Base-by-base conservation (phyloP, 2,888 invertebrate genomes). In the Apodemia duryi region DNA sequence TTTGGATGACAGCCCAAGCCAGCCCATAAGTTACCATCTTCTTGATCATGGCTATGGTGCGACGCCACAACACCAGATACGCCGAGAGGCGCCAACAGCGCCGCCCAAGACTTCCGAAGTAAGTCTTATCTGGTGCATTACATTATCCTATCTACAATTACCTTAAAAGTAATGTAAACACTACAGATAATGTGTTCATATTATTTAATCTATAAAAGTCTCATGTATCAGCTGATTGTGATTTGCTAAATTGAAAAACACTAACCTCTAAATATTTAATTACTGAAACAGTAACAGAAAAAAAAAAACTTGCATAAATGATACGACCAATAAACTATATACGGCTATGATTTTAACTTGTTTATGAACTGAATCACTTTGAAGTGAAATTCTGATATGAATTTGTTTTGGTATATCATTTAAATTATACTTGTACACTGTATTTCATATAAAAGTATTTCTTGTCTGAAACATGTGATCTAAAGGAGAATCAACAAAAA, bases 41-140 rank as follows among this genome's bases (percentile, higher is more conserved):
- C 93, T 96, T 76, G 97, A 97, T 86, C 97, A 97, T 82, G 97
- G 96, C 75, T 97, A 97, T 90, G 97, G 97, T 73, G 96, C 95
- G 77, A 96, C 96, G 72, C 95, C 96, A 69, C 94, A 95, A 80
- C 94, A 94, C 76, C 95, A 94, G 84, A 93, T 94, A 73, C 91
- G 94, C 77, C 91, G 92, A 71, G 92, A 93, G 85, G 93, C 88
- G 80, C 92, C 85, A 74, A 80, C 90, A 72, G 89, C 85, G 80
- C 92, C 92, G 81, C 91, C 93, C 81, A 93, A 92, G 84, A 92
- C 91, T 75, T 93, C 94, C 71, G 92, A 92, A 85, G 92, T 92
- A 83, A 88, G 90, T 84, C 65, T 43, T 54, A 29, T 57, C 35
- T 62, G 46, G 10, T 49, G 46, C 43, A 57, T 43, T 63, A 61